phyloP scores from a whole-genome alignment of 2,888 invertebrate genomes.

The Coelopa pilipes region DNA sequence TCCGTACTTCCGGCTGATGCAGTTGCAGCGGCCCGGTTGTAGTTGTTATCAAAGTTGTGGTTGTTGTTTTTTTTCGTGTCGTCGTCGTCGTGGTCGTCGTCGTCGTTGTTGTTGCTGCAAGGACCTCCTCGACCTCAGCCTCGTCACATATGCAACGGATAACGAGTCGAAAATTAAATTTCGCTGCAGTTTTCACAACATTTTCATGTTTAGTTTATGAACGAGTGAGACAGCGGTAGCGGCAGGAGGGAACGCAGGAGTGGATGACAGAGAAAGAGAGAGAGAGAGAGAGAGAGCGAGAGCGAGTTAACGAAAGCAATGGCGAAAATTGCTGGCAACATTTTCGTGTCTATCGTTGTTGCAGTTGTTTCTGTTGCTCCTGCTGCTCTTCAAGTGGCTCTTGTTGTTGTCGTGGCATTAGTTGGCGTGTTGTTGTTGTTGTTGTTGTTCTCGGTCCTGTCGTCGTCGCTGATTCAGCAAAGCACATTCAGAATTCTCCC shows the following conservation, averaged over 20 bases:
- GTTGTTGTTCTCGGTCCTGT: not conserved
- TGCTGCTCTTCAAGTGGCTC: too few relatives aligned
- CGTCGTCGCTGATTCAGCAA: too few relatives aligned
- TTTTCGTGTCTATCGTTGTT: not conserved
- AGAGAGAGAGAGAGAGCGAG: not conserved
- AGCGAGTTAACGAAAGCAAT: slow-evolving; percentile 4
- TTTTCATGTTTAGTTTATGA: slow-evolving; percentile 25
- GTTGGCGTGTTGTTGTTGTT: too few relatives aligned
- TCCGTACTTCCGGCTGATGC: not conserved
- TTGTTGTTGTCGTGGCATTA: too few relatives aligned
- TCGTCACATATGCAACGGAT: slow-evolving; percentile 15
- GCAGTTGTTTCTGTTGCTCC: too few relatives aligned
- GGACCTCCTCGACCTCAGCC: too few relatives aligned
- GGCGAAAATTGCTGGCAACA: slow-evolving; percentile 5
- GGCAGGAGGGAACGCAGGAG: slow-evolving; percentile 47
- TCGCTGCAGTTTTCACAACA: slow-evolving; percentile 29
- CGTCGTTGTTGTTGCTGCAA: too few relatives aligned
- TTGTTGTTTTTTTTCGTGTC: too few relatives aligned
- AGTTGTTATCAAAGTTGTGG: too few relatives aligned
- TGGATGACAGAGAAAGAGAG: too few relatives aligned
- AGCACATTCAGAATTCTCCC: too few relatives aligned
- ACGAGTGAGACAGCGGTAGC: slow-evolving; percentile 12
- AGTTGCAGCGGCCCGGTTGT: not conserved
- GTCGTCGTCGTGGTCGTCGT: too few relatives aligned
- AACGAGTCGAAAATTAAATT: slow-evolving; percentile 34